These are phyloP conservation scores for Dolichallabes microphthalmus DNA, from an alignment of 2,113 vertebrate genomes.

Conservation along the genomic window DNA sequence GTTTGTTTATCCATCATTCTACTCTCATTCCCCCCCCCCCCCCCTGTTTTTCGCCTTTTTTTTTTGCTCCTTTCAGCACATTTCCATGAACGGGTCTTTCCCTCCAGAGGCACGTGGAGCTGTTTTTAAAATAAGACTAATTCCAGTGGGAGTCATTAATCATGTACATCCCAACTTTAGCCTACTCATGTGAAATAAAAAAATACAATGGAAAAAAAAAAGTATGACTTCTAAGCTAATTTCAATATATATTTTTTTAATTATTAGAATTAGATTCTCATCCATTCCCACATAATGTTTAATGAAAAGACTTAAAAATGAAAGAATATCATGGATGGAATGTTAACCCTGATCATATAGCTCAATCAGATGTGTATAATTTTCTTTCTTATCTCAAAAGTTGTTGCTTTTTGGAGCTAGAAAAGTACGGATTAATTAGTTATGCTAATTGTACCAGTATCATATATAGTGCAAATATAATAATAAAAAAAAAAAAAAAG, in stretches of 20 bases:
- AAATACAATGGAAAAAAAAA: neutral
- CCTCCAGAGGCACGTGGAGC: constrained; percentile 81
- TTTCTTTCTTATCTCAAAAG: neutral
- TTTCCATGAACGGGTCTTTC: constrained; percentile 77
- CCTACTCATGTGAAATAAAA: neutral
- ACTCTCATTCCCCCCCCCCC: constrained; percentile 43
- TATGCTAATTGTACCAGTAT: neutral
- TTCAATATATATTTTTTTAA: neutral
- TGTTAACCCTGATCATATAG: neutral
- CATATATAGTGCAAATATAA: neutral
- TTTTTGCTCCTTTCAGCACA: constrained; percentile 69
- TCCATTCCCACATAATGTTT: neutral
- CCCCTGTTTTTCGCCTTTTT: constrained; percentile 38
- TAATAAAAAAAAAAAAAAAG: constrained; percentile 8
- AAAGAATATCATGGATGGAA: neutral
- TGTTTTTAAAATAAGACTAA: constrained; percentile 64
- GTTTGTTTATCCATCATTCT: constrained; percentile 43
- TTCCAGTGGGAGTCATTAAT: constrained; percentile 49
- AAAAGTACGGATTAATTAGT: neutral
- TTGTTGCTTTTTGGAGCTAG: neutral
- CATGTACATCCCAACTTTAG: neutral
- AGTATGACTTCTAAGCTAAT: neutral
- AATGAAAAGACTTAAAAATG: neutral
- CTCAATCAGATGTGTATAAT: neutral
- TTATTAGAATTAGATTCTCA: neutral